Evolutionary conservation across 2,797 vertebrate genomes (phyloP), one percentile per base, ranked within the genome.

Genomic region (Sebastes baramenuke): DNA sequence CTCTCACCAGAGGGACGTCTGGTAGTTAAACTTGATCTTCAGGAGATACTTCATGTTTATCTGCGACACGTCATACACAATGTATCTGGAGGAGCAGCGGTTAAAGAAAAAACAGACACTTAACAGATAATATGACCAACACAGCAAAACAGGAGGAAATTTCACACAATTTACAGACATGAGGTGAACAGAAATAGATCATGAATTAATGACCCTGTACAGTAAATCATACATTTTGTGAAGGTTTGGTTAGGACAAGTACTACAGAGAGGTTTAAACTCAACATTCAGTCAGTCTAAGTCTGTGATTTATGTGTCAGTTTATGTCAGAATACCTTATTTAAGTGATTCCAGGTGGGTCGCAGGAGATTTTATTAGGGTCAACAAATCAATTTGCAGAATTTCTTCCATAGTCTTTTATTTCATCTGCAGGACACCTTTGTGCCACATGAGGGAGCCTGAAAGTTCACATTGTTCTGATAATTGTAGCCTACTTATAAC

Each of bases 11-110:
- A 99, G 95, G 55, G 97, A 97, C 0, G 96, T 96, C 90, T 98
- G 97, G 93, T 99, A 99, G 92, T 99, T 99, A 93, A 99, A 99
- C 88, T 97, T 98, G 89, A 98, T 95, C 94, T 99, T 99, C 95
- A 99, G 94, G 88, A 99, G 96, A 92, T 99, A 99, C 92, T 99
- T 99, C 91, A 99, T 92, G 89, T 99, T 97, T 66, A 99, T 94
- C 94, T 99, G 99, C 77, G 98, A 96, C 67, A 98, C 95, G 60
- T 99, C 99, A 10, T 99, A 99, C 81, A 99, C 97, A 9, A 99
- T 99, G 90, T 99, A 99, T 88, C 99, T 99, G 95, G 84, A 91
- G 90, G 83, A 90, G 79, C 56, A 49, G 42, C 0, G 1, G 94
- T 99, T 94, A 97, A 98, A 96, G 96, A 88, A 93, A 93, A 83